A percentile compares a stretch with the other conserved stretches of the same genome.
Conservation (phyloP, 2,797 vertebrate species). For the Enteromius radiatus region DNA sequence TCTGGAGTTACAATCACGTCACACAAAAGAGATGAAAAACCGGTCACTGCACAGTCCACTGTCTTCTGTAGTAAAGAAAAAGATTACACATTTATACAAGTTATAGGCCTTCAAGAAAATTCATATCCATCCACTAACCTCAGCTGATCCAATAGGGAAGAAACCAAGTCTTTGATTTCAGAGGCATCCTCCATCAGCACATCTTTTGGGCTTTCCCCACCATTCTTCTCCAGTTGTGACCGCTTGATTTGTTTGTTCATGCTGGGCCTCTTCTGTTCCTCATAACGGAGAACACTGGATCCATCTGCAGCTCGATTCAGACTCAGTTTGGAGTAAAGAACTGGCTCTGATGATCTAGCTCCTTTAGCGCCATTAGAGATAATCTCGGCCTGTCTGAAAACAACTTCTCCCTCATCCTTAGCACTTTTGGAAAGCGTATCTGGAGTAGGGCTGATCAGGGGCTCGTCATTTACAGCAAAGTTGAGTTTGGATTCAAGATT, state of each 20-base stretch:
- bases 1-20: not conserved
- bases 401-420: not conserved
- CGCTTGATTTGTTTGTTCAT: not conserved
- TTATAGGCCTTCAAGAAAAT: not conserved
- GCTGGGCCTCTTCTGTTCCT: conserved; percentile 62
- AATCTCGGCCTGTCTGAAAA: conserved; percentile 9
- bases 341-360: conserved; percentile 3
- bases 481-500: not conserved
- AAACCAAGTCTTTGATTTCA: conserved; percentile 46
- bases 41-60: not conserved
- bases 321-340: conserved; percentile 64
- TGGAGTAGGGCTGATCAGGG: not conserved
- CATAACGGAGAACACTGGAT: conserved; percentile 65
- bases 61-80: not conserved
- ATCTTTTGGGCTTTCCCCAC: not conserved
- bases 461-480: not conserved
- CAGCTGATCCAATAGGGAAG: conserved; percentile 63
- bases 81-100: not conserved
- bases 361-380: not conserved
- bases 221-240: not conserved
- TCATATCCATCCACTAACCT: conserved; percentile 57
- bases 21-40: not conserved
- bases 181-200: not conserved
- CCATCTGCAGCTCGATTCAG: conserved; percentile 63
- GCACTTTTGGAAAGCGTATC: not conserved